These are phyloP conservation scores for Hippocampus mohnikei DNA, from an alignment of 2,113 vertebrate genomes.

Conservation along the genomic window DNA sequence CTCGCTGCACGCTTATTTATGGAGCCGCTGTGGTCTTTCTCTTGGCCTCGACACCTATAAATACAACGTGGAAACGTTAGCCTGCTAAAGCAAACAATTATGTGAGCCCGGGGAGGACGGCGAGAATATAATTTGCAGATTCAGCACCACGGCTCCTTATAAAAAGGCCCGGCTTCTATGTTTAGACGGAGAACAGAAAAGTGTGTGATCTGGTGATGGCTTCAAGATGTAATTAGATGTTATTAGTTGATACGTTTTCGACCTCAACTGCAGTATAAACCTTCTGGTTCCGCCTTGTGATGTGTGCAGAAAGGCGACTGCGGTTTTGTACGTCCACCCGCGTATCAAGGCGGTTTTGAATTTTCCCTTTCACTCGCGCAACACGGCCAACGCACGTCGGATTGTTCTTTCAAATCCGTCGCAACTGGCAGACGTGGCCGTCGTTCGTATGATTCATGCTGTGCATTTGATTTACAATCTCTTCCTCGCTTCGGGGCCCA, in stretches of 20 bases:
- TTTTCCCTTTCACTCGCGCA: conserved; percentile 24
- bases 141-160: conserved; percentile 52
- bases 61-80: conserved; percentile 59
- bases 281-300: conserved; percentile 6
- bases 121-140: conserved; percentile 67
- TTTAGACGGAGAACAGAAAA: conserved; percentile 42
- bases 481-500: conserved; percentile 11
- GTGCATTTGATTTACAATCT: conserved; percentile 17
- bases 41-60: conserved; percentile 63
- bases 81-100: conserved; percentile 68
- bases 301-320: conserved; percentile 19
- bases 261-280: conserved; percentile 21
- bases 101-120: conserved; percentile 47
- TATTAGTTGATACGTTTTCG: conserved; percentile 32
- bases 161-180: conserved; percentile 18
- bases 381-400: conserved; percentile 2
- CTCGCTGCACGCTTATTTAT: conserved; percentile 64
- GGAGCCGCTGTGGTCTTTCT: conserved; percentile 66
- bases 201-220: conserved; percentile 39
- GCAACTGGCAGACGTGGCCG: conserved; percentile 20
- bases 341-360: neutral
- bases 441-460: conserved; percentile 30
- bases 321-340: conserved; percentile 11
- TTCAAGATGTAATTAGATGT: conserved; percentile 42
- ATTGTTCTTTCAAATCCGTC: conserved; percentile 34